Conservation (phyloP, 2,113 vertebrate genomes). For the Bos javanicus region DNA sequence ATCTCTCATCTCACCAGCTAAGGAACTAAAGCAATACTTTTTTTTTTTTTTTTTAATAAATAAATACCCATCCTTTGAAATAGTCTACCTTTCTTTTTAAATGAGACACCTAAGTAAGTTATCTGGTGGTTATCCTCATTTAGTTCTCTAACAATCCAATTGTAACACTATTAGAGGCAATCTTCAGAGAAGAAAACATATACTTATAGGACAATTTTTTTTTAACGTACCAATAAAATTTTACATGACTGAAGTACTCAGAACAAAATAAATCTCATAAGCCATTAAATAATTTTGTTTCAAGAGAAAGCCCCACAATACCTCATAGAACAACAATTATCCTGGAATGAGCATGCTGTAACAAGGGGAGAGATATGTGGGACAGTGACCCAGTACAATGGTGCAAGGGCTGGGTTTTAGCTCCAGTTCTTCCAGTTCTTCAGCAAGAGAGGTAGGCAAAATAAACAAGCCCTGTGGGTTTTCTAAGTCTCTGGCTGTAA, state of each 20-base stretch:
- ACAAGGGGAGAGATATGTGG: neutral
- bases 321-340: neutral
- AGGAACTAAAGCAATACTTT: neutral
- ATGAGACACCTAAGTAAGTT: neutral
- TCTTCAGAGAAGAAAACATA: conserved; percentile 30
- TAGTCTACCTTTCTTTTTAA: neutral
- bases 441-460: neutral
- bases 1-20: neutral
- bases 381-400: accelerated
- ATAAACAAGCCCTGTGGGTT: neutral
- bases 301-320: neutral
- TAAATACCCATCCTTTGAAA: neutral
- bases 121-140: neutral
- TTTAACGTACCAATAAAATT: neutral
- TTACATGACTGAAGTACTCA: neutral
- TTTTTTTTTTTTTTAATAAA: neutral
- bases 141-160: conserved; percentile 11
- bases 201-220: conserved; percentile 12
- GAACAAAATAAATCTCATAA: conserved; percentile 8
- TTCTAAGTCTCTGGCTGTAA: neutral
- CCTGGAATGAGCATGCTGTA: neutral
- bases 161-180: neutral
- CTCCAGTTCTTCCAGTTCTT: neutral
- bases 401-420: neutral
- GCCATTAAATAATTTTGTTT: conserved; percentile 26